phyloP scores from a whole-genome alignment of 2,888 invertebrate species.

The Tuta absoluta region DNA sequence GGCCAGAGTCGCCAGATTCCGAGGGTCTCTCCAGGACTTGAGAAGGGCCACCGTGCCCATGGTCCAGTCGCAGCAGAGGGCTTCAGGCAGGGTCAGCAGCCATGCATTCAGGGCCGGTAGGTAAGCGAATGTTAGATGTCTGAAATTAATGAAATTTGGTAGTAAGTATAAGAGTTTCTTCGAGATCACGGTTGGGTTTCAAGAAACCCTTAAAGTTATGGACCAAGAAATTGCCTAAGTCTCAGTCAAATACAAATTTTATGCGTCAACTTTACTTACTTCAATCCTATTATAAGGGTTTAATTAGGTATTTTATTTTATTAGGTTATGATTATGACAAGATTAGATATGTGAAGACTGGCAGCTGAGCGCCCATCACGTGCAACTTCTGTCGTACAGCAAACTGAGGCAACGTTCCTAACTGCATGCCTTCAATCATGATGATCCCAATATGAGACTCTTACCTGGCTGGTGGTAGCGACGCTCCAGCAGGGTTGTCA shows the following conservation, averaged over 20 bases:
- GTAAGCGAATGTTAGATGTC: slow-evolving; percentile 96
- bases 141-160: slow-evolving; percentile 39
- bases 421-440: slow-evolving; percentile 80
- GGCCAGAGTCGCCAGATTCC: slow-evolving; percentile 90
- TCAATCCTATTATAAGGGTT: too few species aligned
- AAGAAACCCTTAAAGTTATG: too few species aligned
- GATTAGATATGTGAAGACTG: slow-evolving; percentile 98
- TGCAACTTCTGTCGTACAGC: slow-evolving; percentile 92
- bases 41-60: slow-evolving; percentile 97
- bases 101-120: slow-evolving; percentile 94
- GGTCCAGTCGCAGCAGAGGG: slow-evolving; percentile 98
- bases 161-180: background rate
- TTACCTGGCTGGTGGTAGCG: slow-evolving; percentile 85
- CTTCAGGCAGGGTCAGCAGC: slow-evolving; percentile 93
- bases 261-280: too few species aligned
- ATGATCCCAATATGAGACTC: too few species aligned
- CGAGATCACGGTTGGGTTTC: background rate
- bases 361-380: slow-evolving; percentile 98
- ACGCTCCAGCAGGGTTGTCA: slow-evolving; percentile 98
- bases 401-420: slow-evolving; percentile 89
- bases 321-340: too few species aligned
- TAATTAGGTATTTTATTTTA: too few species aligned
- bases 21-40: slow-evolving; percentile 87
- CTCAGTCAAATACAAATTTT: too few species aligned
- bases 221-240: too few species aligned